Percentiles rank a stretch among this genome's conserved stretches.
These are phyloP conservation scores for Margarornis squamiger DNA, from an alignment of 2,797 vertebrate species.

Conservation along the genomic window DNA sequence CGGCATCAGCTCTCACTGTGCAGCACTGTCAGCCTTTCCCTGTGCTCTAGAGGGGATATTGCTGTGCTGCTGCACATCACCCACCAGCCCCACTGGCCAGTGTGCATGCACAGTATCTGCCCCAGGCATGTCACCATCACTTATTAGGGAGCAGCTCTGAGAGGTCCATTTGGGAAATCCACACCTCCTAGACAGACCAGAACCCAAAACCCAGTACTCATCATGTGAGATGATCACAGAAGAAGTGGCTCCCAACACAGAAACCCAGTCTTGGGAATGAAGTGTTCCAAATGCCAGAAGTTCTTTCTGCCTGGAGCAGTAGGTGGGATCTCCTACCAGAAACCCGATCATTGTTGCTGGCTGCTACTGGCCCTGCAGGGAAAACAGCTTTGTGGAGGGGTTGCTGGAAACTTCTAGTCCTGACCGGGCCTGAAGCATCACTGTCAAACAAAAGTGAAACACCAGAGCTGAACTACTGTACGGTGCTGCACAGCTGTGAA, in stretches of 20 bases:
- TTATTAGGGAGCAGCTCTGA: accelerated
- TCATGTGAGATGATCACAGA: accelerated
- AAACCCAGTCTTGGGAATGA: accelerated
- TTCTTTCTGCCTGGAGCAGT: background rate
- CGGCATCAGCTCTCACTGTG: accelerated
- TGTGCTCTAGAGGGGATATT: background rate
- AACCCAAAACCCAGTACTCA: background rate
- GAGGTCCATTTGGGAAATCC: background rate
- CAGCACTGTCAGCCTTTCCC: background rate
- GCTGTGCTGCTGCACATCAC: background rate
- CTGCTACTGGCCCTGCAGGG: background rate
- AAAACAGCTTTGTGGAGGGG: background rate
- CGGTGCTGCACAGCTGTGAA: background rate
- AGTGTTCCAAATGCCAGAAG: background rate
- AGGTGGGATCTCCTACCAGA: background rate
- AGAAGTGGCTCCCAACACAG: background rate
- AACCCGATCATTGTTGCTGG: accelerated
- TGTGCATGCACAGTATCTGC: accelerated
- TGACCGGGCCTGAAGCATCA: background rate
- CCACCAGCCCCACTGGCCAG: accelerated
- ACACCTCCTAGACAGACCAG: background rate
- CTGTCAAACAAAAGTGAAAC: background rate
- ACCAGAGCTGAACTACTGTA: background rate
- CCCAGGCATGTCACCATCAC: background rate
- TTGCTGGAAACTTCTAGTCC: background rate